phyloP scores from a whole-genome alignment of 64 coral and sea anemone species.

The Acropora tenuis region DNA sequence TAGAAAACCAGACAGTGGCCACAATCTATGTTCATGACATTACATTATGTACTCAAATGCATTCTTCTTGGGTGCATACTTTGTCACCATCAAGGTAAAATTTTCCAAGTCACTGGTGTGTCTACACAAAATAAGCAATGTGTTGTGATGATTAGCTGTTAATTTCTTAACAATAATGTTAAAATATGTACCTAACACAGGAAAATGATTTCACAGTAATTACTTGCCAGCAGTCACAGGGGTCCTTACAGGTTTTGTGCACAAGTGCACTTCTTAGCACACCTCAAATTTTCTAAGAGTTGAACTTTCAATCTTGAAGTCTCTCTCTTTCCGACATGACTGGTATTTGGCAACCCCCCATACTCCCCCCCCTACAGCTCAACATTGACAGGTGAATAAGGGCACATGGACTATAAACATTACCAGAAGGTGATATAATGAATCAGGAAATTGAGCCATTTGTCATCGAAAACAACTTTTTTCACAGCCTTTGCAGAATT shows the following conservation, averaged over 20 bases:
- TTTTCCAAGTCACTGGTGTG: constrained; percentile 34
- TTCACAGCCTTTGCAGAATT: constrained; percentile 41
- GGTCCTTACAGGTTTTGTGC: too few relatives aligned
- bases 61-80: constrained; percentile 42
- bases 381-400: neutral
- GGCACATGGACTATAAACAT: neutral
- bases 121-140: neutral
- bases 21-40: too few relatives aligned
- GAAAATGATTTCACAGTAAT: neutral
- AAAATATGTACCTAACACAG: neutral
- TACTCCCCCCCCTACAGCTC: neutral
- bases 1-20: too few relatives aligned
- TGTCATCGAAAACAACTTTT: constrained; percentile 31
- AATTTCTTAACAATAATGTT: neutral
- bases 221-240: too few relatives aligned
- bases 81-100: constrained; percentile 38
- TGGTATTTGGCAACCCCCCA: too few relatives aligned
- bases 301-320: too few relatives aligned
- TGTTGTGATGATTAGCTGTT: too few relatives aligned
- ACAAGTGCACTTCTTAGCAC: too few relatives aligned
- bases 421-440: constrained; percentile 61
- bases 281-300: too few relatives aligned
- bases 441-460: constrained; percentile 7
- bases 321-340: too few relatives aligned
- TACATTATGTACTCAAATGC: neutral